Evolutionary conservation across 2,888 invertebrate species (phyloP).

Genomic region (Caenorhabditis sp.): DNA sequence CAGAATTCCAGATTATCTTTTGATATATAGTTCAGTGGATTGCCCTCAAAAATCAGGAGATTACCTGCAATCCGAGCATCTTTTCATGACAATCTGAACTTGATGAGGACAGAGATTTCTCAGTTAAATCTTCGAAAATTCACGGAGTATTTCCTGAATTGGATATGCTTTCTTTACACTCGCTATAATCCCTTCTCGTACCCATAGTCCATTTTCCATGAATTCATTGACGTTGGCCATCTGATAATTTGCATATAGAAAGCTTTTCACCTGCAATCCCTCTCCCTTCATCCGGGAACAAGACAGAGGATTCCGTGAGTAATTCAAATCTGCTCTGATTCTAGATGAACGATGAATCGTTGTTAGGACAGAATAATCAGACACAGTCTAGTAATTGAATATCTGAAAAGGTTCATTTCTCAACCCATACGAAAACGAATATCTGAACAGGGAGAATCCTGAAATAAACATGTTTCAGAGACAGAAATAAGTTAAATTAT

Average conservation of each 20-base stretch:
- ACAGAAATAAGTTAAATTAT: too few relatives aligned
- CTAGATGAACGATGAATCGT: too few relatives aligned
- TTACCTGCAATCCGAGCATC: neutral
- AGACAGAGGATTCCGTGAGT: neutral
- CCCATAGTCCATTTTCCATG: neutral
- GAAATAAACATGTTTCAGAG: too few relatives aligned
- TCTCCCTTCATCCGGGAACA: neutral
- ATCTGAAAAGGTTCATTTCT: neutral
- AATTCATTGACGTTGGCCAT: too few relatives aligned
- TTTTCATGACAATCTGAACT: neutral
- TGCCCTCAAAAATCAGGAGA: neutral
- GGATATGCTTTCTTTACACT: neutral
- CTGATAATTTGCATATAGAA: neutral
- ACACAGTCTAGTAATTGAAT: neutral
- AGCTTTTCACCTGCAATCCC: neutral
- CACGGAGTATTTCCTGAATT: slow-evolving; percentile 2
- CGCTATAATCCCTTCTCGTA: neutral
- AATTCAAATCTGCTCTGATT: too few relatives aligned
- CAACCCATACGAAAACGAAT: too few relatives aligned
- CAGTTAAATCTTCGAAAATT: slow-evolving; percentile 14
- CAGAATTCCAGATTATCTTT: too few relatives aligned
- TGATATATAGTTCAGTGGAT: too few relatives aligned
- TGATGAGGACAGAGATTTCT: neutral
- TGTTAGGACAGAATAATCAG: neutral
- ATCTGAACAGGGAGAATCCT: too few relatives aligned